Evolutionary conservation across 1,140 invertebrate genomes (phyloP).

Genomic region (Ylistrum balloti): DNA sequence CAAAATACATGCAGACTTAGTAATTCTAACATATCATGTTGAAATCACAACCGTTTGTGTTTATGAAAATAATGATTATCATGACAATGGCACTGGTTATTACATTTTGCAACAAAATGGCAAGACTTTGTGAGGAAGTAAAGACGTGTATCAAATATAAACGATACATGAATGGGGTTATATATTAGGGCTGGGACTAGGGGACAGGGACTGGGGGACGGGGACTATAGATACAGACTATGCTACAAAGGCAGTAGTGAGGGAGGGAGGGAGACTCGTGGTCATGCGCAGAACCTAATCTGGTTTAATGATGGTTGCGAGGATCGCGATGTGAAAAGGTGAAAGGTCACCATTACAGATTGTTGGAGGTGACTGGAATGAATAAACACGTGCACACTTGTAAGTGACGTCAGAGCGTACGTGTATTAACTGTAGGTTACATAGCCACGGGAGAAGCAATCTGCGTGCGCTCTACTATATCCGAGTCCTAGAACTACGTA

Average conservation of each 20-base stretch:
- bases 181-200: not conserved
- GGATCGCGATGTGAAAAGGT: not conserved
- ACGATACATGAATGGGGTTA: not conserved
- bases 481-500: too few species aligned
- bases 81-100: not conserved
- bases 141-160: constrained; percentile 5
- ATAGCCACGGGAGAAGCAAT: not conserved
- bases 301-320: not conserved
- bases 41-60: constrained; percentile 16
- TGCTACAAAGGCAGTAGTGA: too few species aligned
- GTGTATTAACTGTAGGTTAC: not conserved
- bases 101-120: not conserved
- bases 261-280: not conserved
- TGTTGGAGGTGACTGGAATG: constrained; percentile 15
- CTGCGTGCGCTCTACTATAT: not conserved
- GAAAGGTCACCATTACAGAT: not conserved
- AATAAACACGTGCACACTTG: not conserved
- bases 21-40: not conserved
- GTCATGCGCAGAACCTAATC: not conserved
- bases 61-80: constrained; percentile 2
- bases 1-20: not conserved
- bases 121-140: not conserved
- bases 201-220: not conserved
- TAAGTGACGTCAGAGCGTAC: too few species aligned
- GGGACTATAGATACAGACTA: not conserved